phyloP scores from a whole-genome alignment of 2,888 invertebrate genomes.

The Brachypalpus laphriformis region DNA sequence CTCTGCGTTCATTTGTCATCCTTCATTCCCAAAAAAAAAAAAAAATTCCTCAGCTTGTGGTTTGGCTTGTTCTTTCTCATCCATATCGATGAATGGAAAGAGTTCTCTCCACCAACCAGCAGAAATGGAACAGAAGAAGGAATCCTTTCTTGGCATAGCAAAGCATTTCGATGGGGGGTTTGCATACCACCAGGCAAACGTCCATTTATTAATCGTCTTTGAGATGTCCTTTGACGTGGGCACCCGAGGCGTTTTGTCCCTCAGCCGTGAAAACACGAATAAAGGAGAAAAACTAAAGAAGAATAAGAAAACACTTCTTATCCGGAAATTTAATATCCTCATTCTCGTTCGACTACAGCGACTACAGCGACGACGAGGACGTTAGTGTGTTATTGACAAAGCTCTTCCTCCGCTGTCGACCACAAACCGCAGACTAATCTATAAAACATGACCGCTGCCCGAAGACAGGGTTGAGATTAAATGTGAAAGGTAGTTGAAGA shows the following conservation, averaged over 20 bases:
- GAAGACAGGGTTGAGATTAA: constrained; percentile 57
- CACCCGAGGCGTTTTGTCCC: constrained; percentile 51
- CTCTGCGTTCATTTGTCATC: constrained; percentile 64
- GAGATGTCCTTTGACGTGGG: constrained; percentile 68
- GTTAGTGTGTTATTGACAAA: constrained; percentile 46
- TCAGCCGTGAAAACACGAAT: constrained; percentile 13
- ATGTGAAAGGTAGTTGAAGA: constrained; percentile 45
- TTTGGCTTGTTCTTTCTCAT: constrained; percentile 27
- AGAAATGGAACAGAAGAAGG: too few species aligned
- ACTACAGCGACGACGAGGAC: not conserved
- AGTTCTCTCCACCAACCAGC: constrained; percentile 5
- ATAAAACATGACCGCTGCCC: constrained; percentile 22
- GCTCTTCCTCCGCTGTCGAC: constrained; percentile 30
- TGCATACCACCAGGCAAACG: constrained; percentile 38
- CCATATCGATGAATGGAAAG: constrained; percentile 28
- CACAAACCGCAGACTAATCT: constrained; percentile 70
- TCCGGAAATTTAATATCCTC: constrained; percentile 71
- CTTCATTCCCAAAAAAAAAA: not conserved
- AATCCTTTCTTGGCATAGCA: too few species aligned
- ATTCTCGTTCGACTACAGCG: not conserved
- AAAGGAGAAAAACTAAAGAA: constrained; percentile 19
- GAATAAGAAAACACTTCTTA: constrained; percentile 40
- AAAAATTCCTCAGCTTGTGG: constrained; percentile 19
- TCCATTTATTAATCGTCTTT: constrained; percentile 69
- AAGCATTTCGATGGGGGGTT: constrained; percentile 10